Conservation (phyloP, 2,113 vertebrate species). For the Silurus glanis region DNA sequence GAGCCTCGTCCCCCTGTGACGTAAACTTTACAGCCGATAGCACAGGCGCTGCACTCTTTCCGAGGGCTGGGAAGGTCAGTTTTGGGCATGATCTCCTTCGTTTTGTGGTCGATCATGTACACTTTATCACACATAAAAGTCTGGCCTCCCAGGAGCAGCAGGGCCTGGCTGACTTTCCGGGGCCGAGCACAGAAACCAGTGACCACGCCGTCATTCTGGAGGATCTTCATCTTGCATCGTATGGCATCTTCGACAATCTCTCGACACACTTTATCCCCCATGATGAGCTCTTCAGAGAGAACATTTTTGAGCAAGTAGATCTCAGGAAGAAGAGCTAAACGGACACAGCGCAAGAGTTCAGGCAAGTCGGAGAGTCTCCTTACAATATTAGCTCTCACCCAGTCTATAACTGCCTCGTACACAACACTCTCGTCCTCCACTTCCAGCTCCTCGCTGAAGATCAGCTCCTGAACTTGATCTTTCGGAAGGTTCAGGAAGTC, state of each 20-base stretch:
- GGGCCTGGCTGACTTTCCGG: constrained; percentile 79
- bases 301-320: constrained; percentile 77
- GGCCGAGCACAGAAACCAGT: constrained; percentile 81
- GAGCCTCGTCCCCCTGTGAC: constrained; percentile 80
- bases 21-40: constrained; percentile 83
- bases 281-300: constrained; percentile 75
- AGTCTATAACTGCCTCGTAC: constrained; percentile 81
- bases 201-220: constrained; percentile 82
- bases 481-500: constrained; percentile 80
- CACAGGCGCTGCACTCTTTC: constrained; percentile 83
- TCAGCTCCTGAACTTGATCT: constrained; percentile 78
- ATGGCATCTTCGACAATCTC: constrained; percentile 81
- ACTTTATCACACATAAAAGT: constrained; percentile 85
- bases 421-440: constrained; percentile 82
- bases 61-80: constrained; percentile 83
- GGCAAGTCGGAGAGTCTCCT: constrained; percentile 71
- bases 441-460: constrained; percentile 82
- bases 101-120: constrained; percentile 81
- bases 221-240: constrained; percentile 80
- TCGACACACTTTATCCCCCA: constrained; percentile 76
- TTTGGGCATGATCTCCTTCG: constrained; percentile 81
- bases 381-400: constrained; percentile 78
- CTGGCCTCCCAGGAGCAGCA: constrained; percentile 81
- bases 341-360: constrained; percentile 76
- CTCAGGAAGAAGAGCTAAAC: constrained; percentile 78